Percentiles rank a stretch among this genome's conserved stretches.
phyloP scores from a whole-genome alignment of 2,797 vertebrate species.

The Todus mexicanus region DNA sequence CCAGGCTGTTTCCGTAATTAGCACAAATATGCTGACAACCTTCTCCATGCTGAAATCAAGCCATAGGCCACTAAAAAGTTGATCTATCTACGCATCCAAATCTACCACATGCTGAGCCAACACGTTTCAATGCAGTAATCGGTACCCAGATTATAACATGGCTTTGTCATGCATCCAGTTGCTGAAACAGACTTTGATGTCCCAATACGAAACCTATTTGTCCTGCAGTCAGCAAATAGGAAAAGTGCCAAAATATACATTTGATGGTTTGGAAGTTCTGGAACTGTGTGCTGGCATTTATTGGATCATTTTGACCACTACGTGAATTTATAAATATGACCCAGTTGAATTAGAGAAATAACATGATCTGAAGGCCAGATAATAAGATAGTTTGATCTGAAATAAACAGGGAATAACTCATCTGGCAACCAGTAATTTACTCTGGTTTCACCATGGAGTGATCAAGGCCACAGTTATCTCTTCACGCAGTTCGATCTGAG shows the following conservation, averaged over 20 bases:
- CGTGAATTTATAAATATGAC: background rate
- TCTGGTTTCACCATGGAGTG: background rate
- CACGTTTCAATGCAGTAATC: conserved; percentile 32
- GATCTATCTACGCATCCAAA: background rate
- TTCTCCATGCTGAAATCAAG: conserved; percentile 37
- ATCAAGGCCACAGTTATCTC: conserved; percentile 24
- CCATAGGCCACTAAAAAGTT: conserved; percentile 48
- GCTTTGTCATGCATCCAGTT: conserved; percentile 48
- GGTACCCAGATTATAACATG: conserved; percentile 39
- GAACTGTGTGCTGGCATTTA: conserved; percentile 4
- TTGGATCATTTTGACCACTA: background rate
- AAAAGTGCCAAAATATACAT: conserved; percentile 27
- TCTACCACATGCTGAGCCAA: conserved; percentile 28
- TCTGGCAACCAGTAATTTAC: background rate
- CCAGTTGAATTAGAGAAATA: background rate
- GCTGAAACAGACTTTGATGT: conserved; percentile 57
- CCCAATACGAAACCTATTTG: conserved; percentile 50
- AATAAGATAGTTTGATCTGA: background rate
- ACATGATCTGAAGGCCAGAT: background rate
- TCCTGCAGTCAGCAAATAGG: conserved; percentile 39
- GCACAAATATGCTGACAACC: conserved; percentile 44
- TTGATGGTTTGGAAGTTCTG: background rate
- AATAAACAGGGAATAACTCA: conserved; percentile 10
- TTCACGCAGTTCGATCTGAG: background rate
- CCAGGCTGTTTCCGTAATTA: conserved; percentile 14